Base-by-base conservation (phyloP, 2,113 vertebrate genomes). In the Pelodiscus sinensis region DNA sequence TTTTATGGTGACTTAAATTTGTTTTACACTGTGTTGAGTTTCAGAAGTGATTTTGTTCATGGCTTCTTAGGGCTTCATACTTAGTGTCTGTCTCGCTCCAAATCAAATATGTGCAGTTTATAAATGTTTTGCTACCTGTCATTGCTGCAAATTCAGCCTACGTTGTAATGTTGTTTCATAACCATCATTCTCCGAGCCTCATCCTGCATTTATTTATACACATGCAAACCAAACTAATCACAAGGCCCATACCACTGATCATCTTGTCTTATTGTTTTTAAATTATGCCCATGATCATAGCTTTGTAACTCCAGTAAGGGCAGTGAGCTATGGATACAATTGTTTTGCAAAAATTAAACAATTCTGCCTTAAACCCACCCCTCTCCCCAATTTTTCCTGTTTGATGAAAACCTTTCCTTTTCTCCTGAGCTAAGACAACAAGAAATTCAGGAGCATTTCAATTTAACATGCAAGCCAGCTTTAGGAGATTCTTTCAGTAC, bases 381-480 rank as follows among this genome's bases (percentile, higher is more conserved):
- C 60, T 3, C 7, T n/a, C 2, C 84, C 44, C 6, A 5, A 44
- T 44, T 44, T 44, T 44, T 54, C 14, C 52, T 54, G 52, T 14
- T 54, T 54, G 52, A 54, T 54, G 8, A 54, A 54, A n/a, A 58
- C 44, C 5, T 7, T 0, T 50, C 18, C n/a, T 56, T 3, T 6
- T n/a, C 2, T 81, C 12, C 80, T 9, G 57, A 21, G 35, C 2
- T 2, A 11, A 0, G 50, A 2, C 0, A 13, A 75, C 38, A 50
- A 16, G 38, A 9, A 21, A 0, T 6, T 0, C 6, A 25, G 7
- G 2, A n/a, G 10, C 71, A 10, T 25, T 35, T 4, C 1, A 52
- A 1, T 58, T 3, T 0, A 1, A 0, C 1, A 0, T 7, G 1
- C 6, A 8, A 12, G 12, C 22, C n/a, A 9, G 21, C 73, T 50